These are phyloP conservation scores for Galagoides demidoff DNA, from an alignment of 2,797 vertebrate species.

Conservation along the genomic window DNA sequence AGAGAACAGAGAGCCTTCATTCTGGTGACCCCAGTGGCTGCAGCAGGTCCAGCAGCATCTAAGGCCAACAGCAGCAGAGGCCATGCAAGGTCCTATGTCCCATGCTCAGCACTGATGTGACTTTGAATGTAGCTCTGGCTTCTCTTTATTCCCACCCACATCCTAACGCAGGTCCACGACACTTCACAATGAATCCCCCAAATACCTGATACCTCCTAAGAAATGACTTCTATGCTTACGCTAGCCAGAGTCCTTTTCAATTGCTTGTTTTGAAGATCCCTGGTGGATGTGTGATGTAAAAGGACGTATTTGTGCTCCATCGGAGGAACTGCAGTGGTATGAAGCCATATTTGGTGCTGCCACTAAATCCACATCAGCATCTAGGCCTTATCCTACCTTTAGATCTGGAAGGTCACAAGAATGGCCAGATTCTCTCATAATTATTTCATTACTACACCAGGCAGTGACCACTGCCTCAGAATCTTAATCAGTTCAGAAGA, in stretches of 20 bases:
- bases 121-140: neutral
- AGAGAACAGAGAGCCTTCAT: neutral
- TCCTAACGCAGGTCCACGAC: neutral
- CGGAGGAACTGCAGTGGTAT: neutral
- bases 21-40: neutral
- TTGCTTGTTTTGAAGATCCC: neutral
- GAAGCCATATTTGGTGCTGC: neutral
- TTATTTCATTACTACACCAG: neutral
- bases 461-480: neutral
- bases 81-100: rapidly evolving
- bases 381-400: neutral
- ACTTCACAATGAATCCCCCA: neutral
- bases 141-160: neutral
- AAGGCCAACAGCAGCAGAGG: neutral
- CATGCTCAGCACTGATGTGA: neutral
- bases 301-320: neutral
- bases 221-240: neutral
- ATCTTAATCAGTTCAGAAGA: neutral
- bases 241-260: neutral
- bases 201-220: neutral
- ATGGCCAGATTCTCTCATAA: neutral
- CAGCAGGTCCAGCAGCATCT: neutral
- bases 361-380: neutral
- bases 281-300: neutral
- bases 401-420: slow-evolving; percentile 27